phyloP scores from a whole-genome alignment of 2,113 vertebrate genomes.

The Zosterops pallidus region DNA sequence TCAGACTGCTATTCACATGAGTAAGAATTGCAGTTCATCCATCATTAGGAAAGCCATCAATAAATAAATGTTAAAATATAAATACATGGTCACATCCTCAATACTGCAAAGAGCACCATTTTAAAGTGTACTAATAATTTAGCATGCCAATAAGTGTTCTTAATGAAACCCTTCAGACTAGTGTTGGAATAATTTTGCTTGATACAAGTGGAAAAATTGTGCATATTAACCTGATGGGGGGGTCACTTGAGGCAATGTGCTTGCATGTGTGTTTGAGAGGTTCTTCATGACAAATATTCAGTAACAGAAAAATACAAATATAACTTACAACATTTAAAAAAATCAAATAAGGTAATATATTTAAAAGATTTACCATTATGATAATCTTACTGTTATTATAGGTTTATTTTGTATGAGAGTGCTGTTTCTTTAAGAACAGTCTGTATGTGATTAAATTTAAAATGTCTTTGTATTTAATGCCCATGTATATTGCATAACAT shows the following conservation, averaged over 20 bases:
- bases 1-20: conserved; percentile 6
- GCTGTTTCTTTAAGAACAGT: background rate
- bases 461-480: background rate
- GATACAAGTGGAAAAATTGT: conserved; percentile 44
- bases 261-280: background rate
- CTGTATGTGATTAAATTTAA: background rate
- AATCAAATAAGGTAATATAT: background rate
- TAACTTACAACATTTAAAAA: background rate
- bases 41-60: conserved; percentile 29
- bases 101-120: background rate
- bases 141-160: conserved; percentile 27
- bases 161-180: conserved; percentile 49
- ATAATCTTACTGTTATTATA: background rate
- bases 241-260: conserved; percentile 5
- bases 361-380: background rate
- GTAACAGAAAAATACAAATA: background rate
- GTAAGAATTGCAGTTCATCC: conserved; percentile 27
- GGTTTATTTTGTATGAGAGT: background rate
- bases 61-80: conserved; percentile 35
- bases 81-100: background rate
- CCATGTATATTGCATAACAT: background rate
- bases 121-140: conserved; percentile 4
- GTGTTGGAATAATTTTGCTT: background rate
- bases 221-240: background rate
- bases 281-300: background rate